Evolutionary conservation across 2,888 invertebrate genomes (phyloP).

Genomic region (Erebia aethiops): DNA sequence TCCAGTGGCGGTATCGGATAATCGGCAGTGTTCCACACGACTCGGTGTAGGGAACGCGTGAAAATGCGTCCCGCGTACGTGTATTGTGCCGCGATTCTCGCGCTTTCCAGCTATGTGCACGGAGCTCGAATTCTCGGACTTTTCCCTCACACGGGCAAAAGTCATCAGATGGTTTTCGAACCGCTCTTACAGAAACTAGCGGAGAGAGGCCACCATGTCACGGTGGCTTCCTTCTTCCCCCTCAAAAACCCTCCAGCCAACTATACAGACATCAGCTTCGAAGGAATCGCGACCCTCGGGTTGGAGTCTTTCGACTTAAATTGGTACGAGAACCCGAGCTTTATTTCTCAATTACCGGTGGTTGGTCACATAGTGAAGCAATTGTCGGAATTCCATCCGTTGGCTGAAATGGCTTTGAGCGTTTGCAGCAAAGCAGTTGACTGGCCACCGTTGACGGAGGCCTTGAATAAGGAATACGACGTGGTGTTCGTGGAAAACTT

Average conservation of each 20-base stretch:
- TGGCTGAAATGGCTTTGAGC: conserved; percentile 61
- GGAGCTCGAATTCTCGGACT: conserved; percentile 59
- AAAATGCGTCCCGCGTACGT: conserved; percentile 59
- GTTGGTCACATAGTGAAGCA: conserved; percentile 55
- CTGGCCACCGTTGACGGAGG: conserved; percentile 63
- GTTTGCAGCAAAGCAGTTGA: conserved; percentile 68
- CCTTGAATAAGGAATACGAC: conserved; percentile 80
- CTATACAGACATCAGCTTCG: conserved; percentile 70
- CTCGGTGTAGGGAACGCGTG: conserved; percentile 44
- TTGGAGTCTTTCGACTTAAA: conserved; percentile 64
- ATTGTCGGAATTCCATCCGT: conserved; percentile 55
- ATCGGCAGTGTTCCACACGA: conserved; percentile 43
- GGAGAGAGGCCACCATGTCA: conserved; percentile 83
- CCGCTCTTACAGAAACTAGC: conserved; percentile 80
- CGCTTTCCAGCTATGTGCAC: conserved; percentile 52
- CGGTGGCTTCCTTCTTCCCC: conserved; percentile 84
- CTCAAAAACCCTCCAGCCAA: conserved; percentile 70
- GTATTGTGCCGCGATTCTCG: conserved; percentile 47
- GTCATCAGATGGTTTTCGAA: conserved; percentile 85
- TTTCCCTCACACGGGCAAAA: conserved; percentile 84
- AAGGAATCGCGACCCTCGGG: conserved; percentile 64
- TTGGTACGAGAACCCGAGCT: conserved; percentile 54
- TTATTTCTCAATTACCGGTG: conserved; percentile 51
- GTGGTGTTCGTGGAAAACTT: conserved; percentile 85
- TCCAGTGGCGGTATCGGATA: not conserved